Evolutionary conservation across 2,888 invertebrate genomes (phyloP), one percentile per base, ranked within the genome.

Genomic region (Drosophila picticornis): DNA sequence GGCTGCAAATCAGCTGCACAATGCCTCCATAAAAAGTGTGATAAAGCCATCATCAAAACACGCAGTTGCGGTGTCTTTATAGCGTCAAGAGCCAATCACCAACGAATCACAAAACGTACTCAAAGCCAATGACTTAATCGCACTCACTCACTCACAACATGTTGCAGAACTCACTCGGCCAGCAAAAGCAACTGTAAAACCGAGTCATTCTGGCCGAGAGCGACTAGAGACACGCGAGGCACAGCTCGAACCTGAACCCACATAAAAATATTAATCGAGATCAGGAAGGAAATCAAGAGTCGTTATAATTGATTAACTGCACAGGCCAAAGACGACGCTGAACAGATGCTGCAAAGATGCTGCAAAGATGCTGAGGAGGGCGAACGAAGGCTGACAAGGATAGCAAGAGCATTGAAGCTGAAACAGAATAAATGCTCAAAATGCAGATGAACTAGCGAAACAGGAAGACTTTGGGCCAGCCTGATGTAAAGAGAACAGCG

Each of bases 261-360:
- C 78, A 80, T 80, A 76, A 75, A 88, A 81, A 88, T 90, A 90
- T 87, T 87, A 85, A 91, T 92, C 89, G 91, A 91, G 91, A 92
- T 92, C 92, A 91, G 92, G 92, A 92, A 92, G 92, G 91, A 92
- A 92, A 92, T 92, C 90, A 92, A 92, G 91, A 92, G 90, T 92
- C 92, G 91, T 91, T 92, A 90, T 91, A 92, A 92, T 92, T 92
- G 92, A 92, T 92, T 92, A 92, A 91, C 91, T 91, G 90, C 89
- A 86, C 83, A 78, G 57, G 63, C 57, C 53, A 66, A 62, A 61
- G 58, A 36, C 48, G 53, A 48, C 25, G 63, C 43, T 38, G 34
- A 22, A 31, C 46, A 22, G 43, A 55, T 11, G 34, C 31, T 51
- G 43, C 7, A 27, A 52, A 46, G 34, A 53, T 16, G 29, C 31